phyloP scores from a whole-genome alignment of 1,140 invertebrate genomes.

The Bombus terrestris region DNA sequence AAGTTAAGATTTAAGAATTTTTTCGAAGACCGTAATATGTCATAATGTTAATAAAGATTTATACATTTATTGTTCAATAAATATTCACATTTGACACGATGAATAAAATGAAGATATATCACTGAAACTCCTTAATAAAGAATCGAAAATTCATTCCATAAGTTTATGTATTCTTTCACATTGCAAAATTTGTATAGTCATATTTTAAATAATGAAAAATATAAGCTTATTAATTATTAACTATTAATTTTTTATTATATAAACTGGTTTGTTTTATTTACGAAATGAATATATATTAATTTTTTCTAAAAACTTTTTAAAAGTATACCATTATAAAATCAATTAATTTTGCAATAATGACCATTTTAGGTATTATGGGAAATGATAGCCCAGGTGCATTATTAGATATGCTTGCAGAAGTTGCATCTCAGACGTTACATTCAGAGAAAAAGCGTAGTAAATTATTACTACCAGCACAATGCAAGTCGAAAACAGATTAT shows the following conservation, averaged over 20 bases:
- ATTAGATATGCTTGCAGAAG: conserved; percentile 83
- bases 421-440: conserved; percentile 82
- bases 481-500: conserved; percentile 61
- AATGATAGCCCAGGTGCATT: conserved; percentile 78
- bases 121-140: neutral
- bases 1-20: neutral
- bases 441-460: conserved; percentile 78
- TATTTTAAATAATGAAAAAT: neutral
- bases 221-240: neutral
- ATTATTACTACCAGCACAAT: conserved; percentile 62
- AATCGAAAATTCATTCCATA: neutral
- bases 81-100: neutral
- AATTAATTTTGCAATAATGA: conserved; percentile 13
- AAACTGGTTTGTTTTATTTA: neutral
- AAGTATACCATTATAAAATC: neutral
- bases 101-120: neutral
- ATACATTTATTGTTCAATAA: conserved; percentile 19
- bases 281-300: neutral
- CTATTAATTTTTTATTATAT: neutral
- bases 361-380: conserved; percentile 73
- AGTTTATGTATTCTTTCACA: neutral
- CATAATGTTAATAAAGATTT: conserved; percentile 7
- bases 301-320: neutral
- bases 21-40: conserved; percentile 9
- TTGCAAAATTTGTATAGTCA: neutral